These are phyloP conservation scores for Drosophila tropicalis DNA, from an alignment of 1,140 invertebrate species.

Conservation along the genomic window DNA sequence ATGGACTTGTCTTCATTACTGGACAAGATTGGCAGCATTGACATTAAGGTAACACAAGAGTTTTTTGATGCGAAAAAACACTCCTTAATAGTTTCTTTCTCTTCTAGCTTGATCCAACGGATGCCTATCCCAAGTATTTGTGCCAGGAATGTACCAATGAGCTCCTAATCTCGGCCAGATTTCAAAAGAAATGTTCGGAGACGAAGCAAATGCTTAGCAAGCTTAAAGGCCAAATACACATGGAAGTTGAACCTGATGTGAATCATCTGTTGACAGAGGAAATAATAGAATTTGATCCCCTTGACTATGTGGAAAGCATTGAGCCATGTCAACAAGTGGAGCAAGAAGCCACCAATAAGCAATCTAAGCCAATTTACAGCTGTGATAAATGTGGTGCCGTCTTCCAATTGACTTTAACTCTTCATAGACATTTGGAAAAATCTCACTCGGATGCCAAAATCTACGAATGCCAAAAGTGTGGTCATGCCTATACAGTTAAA, in stretches of 20 bases:
- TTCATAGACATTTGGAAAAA: constrained; percentile 52
- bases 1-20: constrained; percentile 47
- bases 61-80: too few relatives aligned
- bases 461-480: constrained; percentile 42
- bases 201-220: constrained; percentile 29
- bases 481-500: constrained; percentile 38
- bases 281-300: constrained; percentile 42
- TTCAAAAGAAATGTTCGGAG: constrained; percentile 54
- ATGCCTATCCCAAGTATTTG: constrained; percentile 54
- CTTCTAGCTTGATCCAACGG: constrained; percentile 32
- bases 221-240: background rate
- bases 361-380: background rate
- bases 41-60: constrained; percentile 42
- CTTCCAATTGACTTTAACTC: constrained; percentile 41
- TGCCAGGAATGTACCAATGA: constrained; percentile 62
- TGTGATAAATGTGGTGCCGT: constrained; percentile 63
- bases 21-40: constrained; percentile 35
- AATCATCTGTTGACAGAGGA: constrained; percentile 12
- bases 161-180: constrained; percentile 57
- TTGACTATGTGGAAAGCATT: constrained; percentile 18
- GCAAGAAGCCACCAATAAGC: background rate
- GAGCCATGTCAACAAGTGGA: background rate
- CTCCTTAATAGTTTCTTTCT: background rate
- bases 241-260: background rate
- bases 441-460: constrained; percentile 16